These are phyloP conservation scores for Cephus rjabovi DNA, from an alignment of 2,888 invertebrate genomes.

Conservation along the genomic window DNA sequence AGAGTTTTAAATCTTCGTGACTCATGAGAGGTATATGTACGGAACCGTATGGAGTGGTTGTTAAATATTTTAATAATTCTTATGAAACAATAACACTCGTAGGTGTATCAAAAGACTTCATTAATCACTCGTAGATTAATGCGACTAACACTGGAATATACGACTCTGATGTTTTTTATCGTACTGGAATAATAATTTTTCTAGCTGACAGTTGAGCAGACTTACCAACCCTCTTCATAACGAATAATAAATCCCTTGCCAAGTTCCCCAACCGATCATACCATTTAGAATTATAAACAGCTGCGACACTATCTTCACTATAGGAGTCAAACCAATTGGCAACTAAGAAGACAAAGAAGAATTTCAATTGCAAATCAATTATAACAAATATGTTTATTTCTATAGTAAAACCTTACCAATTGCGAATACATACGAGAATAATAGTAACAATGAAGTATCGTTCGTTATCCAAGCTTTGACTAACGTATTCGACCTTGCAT, in stretches of 20 bases:
- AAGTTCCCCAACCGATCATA: slow-evolving; percentile 31
- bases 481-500: background rate
- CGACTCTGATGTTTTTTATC: slow-evolving; percentile 36
- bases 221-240: slow-evolving; percentile 39
- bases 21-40: background rate
- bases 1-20: background rate
- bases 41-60: background rate
- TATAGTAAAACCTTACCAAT: background rate
- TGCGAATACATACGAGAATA: background rate
- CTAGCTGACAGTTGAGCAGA: slow-evolving; percentile 47
- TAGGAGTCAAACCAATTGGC: slow-evolving; percentile 43
- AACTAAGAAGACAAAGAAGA: slow-evolving; percentile 43
- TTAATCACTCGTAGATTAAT: slow-evolving; percentile 31
- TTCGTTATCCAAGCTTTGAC: background rate
- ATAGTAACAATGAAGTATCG: background rate
- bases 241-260: slow-evolving; percentile 35
- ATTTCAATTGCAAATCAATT: background rate
- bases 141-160: slow-evolving; percentile 40
- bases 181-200: slow-evolving; percentile 37
- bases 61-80: background rate
- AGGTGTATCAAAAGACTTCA: background rate
- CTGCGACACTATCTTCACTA: slow-evolving; percentile 32
- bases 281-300: slow-evolving; percentile 42
- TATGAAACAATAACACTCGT: background rate
- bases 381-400: background rate